A percentile compares a stretch with the other conserved stretches of the same genome.
phyloP scores from a whole-genome alignment of 2,888 invertebrate genomes.

The Pediacus dermestoides region DNA sequence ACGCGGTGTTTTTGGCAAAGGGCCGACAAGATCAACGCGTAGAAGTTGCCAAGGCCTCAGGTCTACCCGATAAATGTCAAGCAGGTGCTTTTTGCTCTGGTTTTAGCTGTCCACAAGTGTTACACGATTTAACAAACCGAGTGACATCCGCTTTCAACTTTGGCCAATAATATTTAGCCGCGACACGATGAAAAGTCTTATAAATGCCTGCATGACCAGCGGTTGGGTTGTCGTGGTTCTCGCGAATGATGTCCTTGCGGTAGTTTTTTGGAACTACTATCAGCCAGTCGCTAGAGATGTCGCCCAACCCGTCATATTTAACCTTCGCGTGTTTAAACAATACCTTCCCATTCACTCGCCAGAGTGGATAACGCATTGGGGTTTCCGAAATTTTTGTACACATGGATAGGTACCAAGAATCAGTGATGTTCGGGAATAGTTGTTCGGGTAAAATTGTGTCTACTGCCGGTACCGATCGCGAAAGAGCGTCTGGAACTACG shows the following conservation, averaged over 20 bases:
- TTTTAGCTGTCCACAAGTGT: conserved; percentile 6
- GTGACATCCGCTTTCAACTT: conserved; percentile 5
- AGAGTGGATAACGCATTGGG: conserved; percentile 2
- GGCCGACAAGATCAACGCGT: conserved; percentile 21
- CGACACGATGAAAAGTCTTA: conserved; percentile 8
- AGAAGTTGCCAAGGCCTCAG: conserved; percentile 20
- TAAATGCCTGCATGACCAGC: conserved; percentile 10
- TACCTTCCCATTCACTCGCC: not conserved
- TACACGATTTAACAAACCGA: conserved; percentile 5
- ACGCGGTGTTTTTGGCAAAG: conserved; percentile 12
- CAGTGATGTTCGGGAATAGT: not conserved
- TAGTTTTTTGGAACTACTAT: conserved; percentile 14
- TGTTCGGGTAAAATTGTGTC: conserved; percentile 3
- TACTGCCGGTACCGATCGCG: conserved; percentile 5
- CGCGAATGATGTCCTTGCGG: not conserved
- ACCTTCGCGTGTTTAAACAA: conserved; percentile 6
- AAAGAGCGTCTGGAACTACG: conserved; percentile 14
- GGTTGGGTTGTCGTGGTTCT: conserved; percentile 10
- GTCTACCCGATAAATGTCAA: conserved; percentile 3
- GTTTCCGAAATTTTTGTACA: not conserved
- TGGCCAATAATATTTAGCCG: conserved; percentile 14
- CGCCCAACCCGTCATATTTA: not conserved
- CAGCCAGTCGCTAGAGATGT: conserved; percentile 8
- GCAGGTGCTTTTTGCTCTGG: conserved; percentile 7
- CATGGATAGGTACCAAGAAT: conserved; percentile 11